phyloP scores from a whole-genome alignment of 2,797 vertebrate species.

The Perodicticus potto region DNA sequence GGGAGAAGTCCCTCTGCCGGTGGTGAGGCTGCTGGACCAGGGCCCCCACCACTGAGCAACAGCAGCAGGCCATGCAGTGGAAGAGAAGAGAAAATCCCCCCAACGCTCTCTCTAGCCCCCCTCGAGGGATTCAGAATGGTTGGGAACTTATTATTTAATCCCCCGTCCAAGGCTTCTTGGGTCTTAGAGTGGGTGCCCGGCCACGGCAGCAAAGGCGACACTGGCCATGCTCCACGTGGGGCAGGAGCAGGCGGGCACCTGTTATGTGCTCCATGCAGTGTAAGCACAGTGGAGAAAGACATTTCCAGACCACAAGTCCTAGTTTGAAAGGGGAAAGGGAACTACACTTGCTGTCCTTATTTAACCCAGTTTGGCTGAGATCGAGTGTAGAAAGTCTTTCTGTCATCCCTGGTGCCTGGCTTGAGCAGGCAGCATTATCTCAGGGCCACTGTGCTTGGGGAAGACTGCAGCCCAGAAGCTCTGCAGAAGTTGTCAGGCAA shows the following conservation, averaged over 20 bases:
- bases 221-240: not conserved
- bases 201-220: not conserved
- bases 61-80: not conserved
- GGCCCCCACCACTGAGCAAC: not conserved
- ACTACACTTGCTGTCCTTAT: not conserved
- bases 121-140: not conserved
- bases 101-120: not conserved
- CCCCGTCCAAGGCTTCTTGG: not conserved
- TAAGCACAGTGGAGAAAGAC: not conserved
- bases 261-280: not conserved
- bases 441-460: not conserved
- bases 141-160: not conserved
- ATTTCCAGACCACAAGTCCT: not conserved
- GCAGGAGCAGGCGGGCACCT: rapidly evolving
- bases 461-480: not conserved
- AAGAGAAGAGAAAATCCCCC: not conserved
- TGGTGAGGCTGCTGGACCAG: rapidly evolving
- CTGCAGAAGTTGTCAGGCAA: not conserved
- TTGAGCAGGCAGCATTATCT: not conserved
- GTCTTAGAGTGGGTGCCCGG: not conserved
- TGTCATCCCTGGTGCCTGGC: too few relatives aligned
- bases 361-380: not conserved
- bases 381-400: too few relatives aligned
- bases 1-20: not conserved
- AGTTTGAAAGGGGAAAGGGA: not conserved